Evolutionary conservation across 2,113 vertebrate genomes (phyloP), one percentile per base, ranked within the genome.

Genomic region (Gymnobelideus leadbeateri): DNA sequence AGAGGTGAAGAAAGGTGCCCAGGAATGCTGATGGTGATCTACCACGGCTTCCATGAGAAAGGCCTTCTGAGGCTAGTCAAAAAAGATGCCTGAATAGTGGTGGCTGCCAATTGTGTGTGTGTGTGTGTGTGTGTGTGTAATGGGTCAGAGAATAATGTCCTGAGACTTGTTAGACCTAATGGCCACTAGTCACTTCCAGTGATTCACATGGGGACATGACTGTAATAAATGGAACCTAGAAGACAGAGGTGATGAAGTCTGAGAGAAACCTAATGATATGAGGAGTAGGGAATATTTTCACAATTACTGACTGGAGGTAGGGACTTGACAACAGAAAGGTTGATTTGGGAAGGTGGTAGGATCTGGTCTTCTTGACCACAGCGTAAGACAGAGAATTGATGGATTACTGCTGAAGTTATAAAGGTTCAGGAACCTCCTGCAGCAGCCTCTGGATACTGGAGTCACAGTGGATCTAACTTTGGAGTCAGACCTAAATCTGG

Each of bases 71-170:
- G 21, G n/a, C 2, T 84, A n/a, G 68, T 43, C n/a, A 43, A 16
- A 84, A 84, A 16, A 43, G n/a, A 43, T 84, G 68, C 1, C 61
- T 84, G 61, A 77, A 14, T n/a, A 77, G 37, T n/a, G 14, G 16
- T 7, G 14, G 68, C 16, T 77, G 14, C n/a, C n/a, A n/a, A n/a
- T n/a, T 16, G 1, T 21, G 14, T 4, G 14, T 3, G 16, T 37
- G 1, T 37, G 14, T 16, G 1, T 21, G 14, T 4, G 14, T 3
- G 16, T 37, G 1, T 37, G 31, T 37, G n/a, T 3, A 77, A 1
- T 77, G 5, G 31, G 2, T 77, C 61, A n/a, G 12, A n/a, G 31
- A 77, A 77, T 7, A n/a, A 14, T 68, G 4, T 77, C 12, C 37
- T 77, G 61, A 19, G 61, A 6, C 37, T 19, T n/a, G 14, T n/a